Evolutionary conservation across 2,113 vertebrate genomes (phyloP), one percentile per base, ranked within the genome.

Genomic region (Cynoglossus semilaevis): DNA sequence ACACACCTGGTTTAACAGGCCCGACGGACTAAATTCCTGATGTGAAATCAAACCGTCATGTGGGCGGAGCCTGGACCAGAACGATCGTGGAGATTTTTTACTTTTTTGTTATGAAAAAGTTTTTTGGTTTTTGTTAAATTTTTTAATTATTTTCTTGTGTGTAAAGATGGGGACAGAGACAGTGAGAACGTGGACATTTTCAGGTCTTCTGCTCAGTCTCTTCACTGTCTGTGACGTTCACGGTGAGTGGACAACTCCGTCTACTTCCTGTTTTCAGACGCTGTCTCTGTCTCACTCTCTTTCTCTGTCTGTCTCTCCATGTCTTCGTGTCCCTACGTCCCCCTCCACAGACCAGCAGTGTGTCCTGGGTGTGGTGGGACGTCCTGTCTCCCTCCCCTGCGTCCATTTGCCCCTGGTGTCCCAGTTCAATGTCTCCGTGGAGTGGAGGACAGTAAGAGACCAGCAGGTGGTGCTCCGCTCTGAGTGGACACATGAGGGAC

Each of bases 341-440:
- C 22, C n/a, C n/a, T 50, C 36, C 4, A 29, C 79, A 85, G 88
- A 67, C 3, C 51, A 71, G 0, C 50, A 72, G 11, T 87, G 87
- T 18, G 15, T 87, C 40, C 48, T 84, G 0, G 85, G 82, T 5
- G 15, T 80, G 0, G 51, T 85, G 0, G 83, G 83, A 0, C 67
- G 29, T 5, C 52, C 74, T 0, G 67, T 79, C 4, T 15, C 22
- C 0, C 75, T 90, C 56, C 77, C 86, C n/a, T 90, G 90, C 65
- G 34, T 82, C 8, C 70, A 72, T 46, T 51, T 70, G 3, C 48
- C 72, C 15, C 12, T 63, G 2, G 4, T 47, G 2, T 13, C 16
- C 36, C 50, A 15, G 3, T 36, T 5, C 13, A 82, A 86, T 5
- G 15, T 85, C 7, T 72, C 85, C 42, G 38, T 83, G 3, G 77